phyloP scores from a whole-genome alignment of 2,797 vertebrate genomes.

The Falco cherrug region DNA sequence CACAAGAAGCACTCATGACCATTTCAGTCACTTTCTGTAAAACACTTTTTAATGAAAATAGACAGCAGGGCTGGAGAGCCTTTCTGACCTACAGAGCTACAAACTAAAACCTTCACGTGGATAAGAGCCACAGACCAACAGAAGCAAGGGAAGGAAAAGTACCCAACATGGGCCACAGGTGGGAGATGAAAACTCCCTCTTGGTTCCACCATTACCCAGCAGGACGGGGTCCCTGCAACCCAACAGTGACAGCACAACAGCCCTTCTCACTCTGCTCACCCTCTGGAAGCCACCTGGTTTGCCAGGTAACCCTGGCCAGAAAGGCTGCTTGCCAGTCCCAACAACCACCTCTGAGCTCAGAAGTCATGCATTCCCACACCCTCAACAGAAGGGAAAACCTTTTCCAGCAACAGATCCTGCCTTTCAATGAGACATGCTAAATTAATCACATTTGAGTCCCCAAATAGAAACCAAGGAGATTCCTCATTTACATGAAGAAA shows the following conservation, averaged over 20 bases:
- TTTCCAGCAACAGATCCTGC: not conserved
- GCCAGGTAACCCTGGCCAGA: not conserved
- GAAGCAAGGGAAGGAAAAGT: not conserved
- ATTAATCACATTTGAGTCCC: not conserved
- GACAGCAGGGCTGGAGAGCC: not conserved
- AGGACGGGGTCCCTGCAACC: not conserved
- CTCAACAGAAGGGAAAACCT: not conserved
- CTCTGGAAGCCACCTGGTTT: not conserved
- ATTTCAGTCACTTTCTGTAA: not conserved
- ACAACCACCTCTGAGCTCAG: fast-evolving
- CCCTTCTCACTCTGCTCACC: not conserved
- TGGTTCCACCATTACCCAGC: fast-evolving
- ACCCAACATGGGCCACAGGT: not conserved
- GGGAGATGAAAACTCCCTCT: not conserved
- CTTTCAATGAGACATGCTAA: not conserved
- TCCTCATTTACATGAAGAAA: slow-evolving; percentile 38
- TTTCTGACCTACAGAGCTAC: not conserved
- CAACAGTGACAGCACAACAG: not conserved
- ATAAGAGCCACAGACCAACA: not conserved
- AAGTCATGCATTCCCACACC: not conserved
- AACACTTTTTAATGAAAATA: not conserved
- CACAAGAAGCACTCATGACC: not conserved
- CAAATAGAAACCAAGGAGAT: not conserved
- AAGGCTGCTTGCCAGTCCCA: not conserved
- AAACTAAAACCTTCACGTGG: not conserved